Evolutionary conservation across 2,797 vertebrate genomes (phyloP).

Genomic region (Hipposideros larvatus): DNA sequence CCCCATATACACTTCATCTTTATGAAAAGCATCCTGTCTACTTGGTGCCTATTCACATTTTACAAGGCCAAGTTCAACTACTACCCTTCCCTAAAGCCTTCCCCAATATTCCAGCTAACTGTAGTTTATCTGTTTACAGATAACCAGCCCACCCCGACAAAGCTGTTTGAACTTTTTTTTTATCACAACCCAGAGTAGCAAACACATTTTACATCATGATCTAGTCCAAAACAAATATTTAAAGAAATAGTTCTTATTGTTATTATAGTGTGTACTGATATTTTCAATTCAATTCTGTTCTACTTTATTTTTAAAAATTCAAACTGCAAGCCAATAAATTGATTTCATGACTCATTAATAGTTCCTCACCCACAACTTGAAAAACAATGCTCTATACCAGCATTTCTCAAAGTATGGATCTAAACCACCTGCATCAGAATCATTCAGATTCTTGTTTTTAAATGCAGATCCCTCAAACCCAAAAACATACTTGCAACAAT

Average conservation of each 20-base stretch:
- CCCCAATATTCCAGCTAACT: not conserved
- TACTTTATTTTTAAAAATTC: slow-evolving; percentile 24
- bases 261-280: not conserved
- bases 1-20: not conserved
- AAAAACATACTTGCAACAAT: slow-evolving; percentile 35
- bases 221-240: not conserved
- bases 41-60: not conserved
- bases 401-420: not conserved
- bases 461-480: not conserved
- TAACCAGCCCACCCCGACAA: not conserved
- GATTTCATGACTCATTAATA: not conserved
- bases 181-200: slow-evolving; percentile 21
- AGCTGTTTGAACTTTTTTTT: slow-evolving; percentile 28
- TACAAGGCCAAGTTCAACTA: not conserved
- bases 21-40: not conserved
- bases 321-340: not conserved
- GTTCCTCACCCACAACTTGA: not conserved
- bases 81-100: not conserved
- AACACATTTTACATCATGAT: slow-evolving; percentile 2
- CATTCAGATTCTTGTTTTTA: not conserved
- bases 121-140: not conserved
- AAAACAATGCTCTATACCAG: not conserved
- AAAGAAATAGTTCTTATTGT: not conserved
- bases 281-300: slow-evolving; percentile 6
- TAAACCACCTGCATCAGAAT: not conserved